A percentile compares a stretch with the other conserved stretches of the same genome.
Conservation (phyloP, 2,113 vertebrate species). For the Psilopogon haemacephalus region DNA sequence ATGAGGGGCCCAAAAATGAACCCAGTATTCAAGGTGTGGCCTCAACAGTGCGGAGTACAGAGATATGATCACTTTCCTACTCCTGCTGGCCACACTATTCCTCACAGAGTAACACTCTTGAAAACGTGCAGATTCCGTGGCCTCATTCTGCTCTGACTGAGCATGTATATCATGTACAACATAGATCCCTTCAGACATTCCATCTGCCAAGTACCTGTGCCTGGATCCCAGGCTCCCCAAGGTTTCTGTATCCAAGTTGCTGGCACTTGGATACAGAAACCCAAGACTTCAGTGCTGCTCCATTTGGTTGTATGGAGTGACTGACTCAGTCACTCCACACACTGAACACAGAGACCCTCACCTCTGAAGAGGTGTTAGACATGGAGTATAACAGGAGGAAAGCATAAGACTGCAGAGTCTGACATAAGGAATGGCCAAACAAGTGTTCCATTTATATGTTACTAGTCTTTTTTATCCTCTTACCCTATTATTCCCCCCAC, state of each 20-base stretch:
- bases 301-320: background rate
- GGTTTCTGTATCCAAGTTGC: too few species aligned
- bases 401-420: background rate
- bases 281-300: background rate
- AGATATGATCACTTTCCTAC: too few species aligned
- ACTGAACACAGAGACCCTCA: background rate
- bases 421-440: background rate
- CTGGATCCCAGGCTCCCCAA: too few species aligned
- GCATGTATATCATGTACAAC: fast-evolving
- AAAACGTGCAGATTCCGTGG: fast-evolving
- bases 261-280: fast-evolving
- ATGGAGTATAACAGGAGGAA: background rate
- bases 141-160: background rate
- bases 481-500: background rate
- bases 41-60: too few species aligned
- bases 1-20: too few species aligned
- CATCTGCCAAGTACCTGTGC: too few species aligned
- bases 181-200: background rate
- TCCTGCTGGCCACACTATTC: too few species aligned
- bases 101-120: background rate
- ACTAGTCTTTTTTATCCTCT: background rate
- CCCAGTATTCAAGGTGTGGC: too few species aligned
- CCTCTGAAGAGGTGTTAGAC: background rate
- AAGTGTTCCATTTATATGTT: background rate
- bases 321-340: background rate